Evolutionary conservation across 2,113 vertebrate species (phyloP), one percentile per base, ranked within the genome.

Genomic region (Erythrolamprus reginae): DNA sequence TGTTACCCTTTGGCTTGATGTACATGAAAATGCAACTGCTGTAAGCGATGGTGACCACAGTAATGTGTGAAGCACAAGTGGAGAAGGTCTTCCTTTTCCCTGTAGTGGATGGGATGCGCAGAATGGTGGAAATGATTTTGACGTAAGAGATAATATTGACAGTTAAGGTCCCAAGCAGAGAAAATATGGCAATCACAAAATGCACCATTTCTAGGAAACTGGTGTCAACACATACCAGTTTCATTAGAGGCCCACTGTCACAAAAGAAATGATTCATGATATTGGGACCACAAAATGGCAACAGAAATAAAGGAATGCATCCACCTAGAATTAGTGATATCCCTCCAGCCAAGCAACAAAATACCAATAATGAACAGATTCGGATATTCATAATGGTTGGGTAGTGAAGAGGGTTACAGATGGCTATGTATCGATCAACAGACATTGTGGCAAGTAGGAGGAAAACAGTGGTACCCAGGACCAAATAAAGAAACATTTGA

Each of bases 251-350:
- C 45, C 23, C 52, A 26, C 3, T 45, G 33, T 87, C 85, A 87
- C 85, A 56, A 38, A 56, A 87, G 5, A 77, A 77, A 21, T 38
- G 65, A 38, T 77, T 21, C 1, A 77, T 77, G 65, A 77, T 0
- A 2, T 55, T 55, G 26, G 87, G 48, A 83, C 93, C 90, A 89
- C 95, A 95, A 51, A 94, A 95, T 21, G 95, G 92, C 89, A 95
- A 65, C 1, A 89, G 90, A 5, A 93, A 91, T 84, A 93, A 47
- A 24, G 10, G 9, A 51, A 24, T 28, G 48, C 2, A 48, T n/a
- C 10, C 28, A 38, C 21, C 28, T 33, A 95, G 91, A 38, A 95
- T 90, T 1, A 77, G 10, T 10, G 95, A 47, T 19, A 94, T 94
- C 2, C 93, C 94, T 26, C 83, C 65, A 38, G 6, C 6, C 65